Conservation (phyloP, 1,140 invertebrate genomes). For the Phocides pigmalion region DNA sequence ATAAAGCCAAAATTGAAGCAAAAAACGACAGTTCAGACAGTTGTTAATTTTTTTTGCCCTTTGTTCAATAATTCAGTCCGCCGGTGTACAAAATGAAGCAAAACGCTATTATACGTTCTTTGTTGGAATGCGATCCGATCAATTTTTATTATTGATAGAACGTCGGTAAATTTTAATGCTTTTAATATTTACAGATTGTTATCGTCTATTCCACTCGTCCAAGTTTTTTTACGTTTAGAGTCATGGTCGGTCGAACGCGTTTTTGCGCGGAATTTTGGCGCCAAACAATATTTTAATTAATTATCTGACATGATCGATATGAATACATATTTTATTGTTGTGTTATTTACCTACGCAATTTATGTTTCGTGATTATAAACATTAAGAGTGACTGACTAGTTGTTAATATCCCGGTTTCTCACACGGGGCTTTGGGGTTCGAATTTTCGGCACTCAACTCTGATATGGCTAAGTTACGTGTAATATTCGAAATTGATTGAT, state of each 20-base stretch:
- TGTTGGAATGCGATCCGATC: constrained; percentile 38
- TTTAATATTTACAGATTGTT: constrained; percentile 33
- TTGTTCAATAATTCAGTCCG: constrained; percentile 15
- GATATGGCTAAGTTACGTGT: too few species aligned
- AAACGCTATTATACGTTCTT: constrained; percentile 27
- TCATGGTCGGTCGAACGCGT: constrained; percentile 72
- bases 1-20: constrained; percentile 15
- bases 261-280: constrained; percentile 79
- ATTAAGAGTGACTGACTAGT: too few species aligned
- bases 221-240: constrained; percentile 49
- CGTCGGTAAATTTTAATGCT: constrained; percentile 35
- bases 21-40: background rate
- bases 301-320: constrained; percentile 45
- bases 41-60: constrained; percentile 12
- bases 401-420: too few species aligned
- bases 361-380: constrained; percentile 1
- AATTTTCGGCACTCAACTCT: too few species aligned
- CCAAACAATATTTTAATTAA: constrained; percentile 65
- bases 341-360: constrained; percentile 33
- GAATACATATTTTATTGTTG: constrained; percentile 34
- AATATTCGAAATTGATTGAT: too few species aligned
- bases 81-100: constrained; percentile 3
- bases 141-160: constrained; percentile 34
- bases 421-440: too few species aligned
- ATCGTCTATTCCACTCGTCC: constrained; percentile 38